Conservation (phyloP, 2,113 vertebrate genomes). For the Brienomyrus longianalis region DNA sequence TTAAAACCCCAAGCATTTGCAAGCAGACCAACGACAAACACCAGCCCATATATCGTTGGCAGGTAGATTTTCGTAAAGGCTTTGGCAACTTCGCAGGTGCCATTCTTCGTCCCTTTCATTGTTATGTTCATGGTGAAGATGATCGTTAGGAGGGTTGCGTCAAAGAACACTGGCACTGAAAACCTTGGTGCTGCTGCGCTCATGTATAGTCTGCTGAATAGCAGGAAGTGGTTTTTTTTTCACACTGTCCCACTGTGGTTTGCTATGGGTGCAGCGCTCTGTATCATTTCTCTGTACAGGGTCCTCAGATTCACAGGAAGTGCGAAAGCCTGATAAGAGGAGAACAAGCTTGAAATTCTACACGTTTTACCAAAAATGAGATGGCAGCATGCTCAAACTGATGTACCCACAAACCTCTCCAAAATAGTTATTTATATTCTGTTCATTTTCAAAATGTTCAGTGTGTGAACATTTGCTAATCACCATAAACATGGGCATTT, state of each 20-base stretch:
- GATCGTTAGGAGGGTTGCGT: neutral
- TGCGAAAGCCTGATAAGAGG: neutral
- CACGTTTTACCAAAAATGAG: neutral
- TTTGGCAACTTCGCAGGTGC: neutral
- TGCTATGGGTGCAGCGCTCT: neutral
- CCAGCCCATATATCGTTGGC: conserved; percentile 52
- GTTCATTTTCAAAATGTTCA: neutral
- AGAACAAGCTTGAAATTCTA: neutral
- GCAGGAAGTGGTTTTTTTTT: neutral
- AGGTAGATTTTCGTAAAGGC: conserved; percentile 51
- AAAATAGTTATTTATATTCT: neutral
- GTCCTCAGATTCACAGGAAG: neutral
- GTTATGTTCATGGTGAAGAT: neutral
- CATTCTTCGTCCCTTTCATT: conserved; percentile 19
- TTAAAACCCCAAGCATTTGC: conserved; percentile 57
- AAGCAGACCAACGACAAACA: conserved; percentile 60
- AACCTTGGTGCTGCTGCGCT: neutral
- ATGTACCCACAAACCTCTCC: neutral
- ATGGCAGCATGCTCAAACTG: neutral
- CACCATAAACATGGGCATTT: neutral
- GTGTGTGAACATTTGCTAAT: neutral
- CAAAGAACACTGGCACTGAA: neutral
- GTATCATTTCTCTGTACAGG: neutral
- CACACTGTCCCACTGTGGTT: neutral
- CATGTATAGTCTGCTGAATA: neutral